A percentile compares a stretch with the other conserved stretches of the same genome.
Conservation (phyloP, 1,140 invertebrate genomes). For the Heterodera schachtii region DNA sequence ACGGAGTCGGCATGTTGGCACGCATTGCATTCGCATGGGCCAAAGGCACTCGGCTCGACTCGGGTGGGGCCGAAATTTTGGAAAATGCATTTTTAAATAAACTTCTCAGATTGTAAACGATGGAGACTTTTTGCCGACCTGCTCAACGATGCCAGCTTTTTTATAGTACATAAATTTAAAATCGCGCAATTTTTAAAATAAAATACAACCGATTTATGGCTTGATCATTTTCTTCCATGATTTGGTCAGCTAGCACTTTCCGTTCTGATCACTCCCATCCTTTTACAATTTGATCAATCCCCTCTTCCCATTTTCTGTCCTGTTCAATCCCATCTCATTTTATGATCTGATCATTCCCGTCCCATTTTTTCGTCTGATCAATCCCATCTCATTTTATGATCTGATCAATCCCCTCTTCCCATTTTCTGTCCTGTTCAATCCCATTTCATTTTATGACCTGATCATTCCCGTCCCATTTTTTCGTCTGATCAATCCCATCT, state of each 20-base stretch:
- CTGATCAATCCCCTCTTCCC: conserved; percentile 72
- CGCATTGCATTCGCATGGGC: conserved; percentile 88
- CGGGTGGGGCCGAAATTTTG: conserved; percentile 33
- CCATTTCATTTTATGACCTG: conserved; percentile 69
- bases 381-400: conserved; percentile 67
- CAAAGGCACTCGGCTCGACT: conserved; percentile 72
- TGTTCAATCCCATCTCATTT: too few relatives aligned
- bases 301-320: too few relatives aligned
- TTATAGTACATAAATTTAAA: too few relatives aligned
- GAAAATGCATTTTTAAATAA: too few relatives aligned
- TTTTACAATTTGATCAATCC: too few relatives aligned
- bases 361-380: too few relatives aligned
- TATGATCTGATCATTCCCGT: too few relatives aligned
- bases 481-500: conserved; percentile 71
- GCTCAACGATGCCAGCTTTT: conserved; percentile 85
- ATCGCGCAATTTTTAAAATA: too few relatives aligned
- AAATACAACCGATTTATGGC: too few relatives aligned
- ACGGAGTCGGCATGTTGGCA: conserved; percentile 75
- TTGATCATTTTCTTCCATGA: conserved; percentile 67
- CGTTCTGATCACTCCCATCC: too few relatives aligned
- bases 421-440: conserved; percentile 55
- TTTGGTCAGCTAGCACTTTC: conserved; percentile 68
- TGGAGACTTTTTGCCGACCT: conserved; percentile 83
- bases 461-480: conserved; percentile 74
- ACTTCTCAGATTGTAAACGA: conserved; percentile 56